Base-by-base conservation (phyloP, 2,888 invertebrate species). In the Helobdella robusta region DNA sequence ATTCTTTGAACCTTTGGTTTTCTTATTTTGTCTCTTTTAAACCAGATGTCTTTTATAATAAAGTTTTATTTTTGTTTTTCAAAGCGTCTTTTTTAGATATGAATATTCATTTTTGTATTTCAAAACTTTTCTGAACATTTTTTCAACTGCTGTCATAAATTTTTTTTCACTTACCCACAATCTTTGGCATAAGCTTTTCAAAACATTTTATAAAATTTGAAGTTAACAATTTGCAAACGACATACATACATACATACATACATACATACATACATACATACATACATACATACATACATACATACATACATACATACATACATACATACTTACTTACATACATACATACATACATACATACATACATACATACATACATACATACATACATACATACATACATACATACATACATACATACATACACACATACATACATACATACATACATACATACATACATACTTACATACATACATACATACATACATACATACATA, bases 371-470 rank as follows among this genome's bases (percentile, higher is more conserved):
- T 52, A 52, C 23, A 52, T 52, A 52, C 52, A 52, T 52, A 52
- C 11, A 52, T 20, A 63, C 28, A 30, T 63, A 56, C 50, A 32
- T n/a, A n/a, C n/a, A n/a, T n/a, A n/a, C n/a, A n/a, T 60, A 18
- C 25, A 54, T 61, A 32, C 25, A 48, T 48, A 44, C 32, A 64
- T 56, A 64, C 36, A 66, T 64, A 44, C 30, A 63, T 66, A 52
- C 46, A 66, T 66, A 66, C 59, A 62, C 34, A 63, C 48, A 66
- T 63, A 52, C 46, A 66, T 66, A 63, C 34, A 63, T 66, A 35
- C 46, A 66, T 66, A 52, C 30, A 66, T 62, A 34, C 23, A 63
- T 63, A 52, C 23, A 63, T 54, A 32, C 44, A 40, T 11, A 40
- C 44, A 15, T 15, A 40, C 44, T n/a, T n/a, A 40, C 25, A 56